These are phyloP conservation scores for Drosophila ironensis DNA, from an alignment of 1,140 invertebrate genomes.

Conservation along the genomic window DNA sequence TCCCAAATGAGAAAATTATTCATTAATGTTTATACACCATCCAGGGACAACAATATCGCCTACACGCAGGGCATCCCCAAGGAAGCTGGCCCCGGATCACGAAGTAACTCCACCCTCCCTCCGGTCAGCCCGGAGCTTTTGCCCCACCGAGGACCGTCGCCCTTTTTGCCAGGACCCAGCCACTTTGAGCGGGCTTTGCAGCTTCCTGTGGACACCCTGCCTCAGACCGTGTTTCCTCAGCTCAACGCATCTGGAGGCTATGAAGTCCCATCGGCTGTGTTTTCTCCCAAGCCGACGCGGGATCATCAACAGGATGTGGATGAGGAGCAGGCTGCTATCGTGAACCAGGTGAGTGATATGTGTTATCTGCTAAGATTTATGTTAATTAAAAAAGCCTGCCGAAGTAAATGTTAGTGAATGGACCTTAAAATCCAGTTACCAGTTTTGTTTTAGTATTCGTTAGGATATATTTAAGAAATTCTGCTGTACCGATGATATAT, in stretches of 20 bases:
- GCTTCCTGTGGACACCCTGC: conserved; percentile 75
- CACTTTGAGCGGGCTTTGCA: conserved; percentile 74
- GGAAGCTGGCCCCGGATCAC: conserved; percentile 42
- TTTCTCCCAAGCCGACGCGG: conserved; percentile 74
- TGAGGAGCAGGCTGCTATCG: conserved; percentile 81
- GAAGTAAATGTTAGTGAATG: too few species aligned
- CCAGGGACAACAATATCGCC: conserved; percentile 79
- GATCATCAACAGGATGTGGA: conserved; percentile 81
- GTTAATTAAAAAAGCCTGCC: too few species aligned
- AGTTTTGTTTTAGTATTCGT: too few species aligned
- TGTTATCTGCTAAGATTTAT: too few species aligned
- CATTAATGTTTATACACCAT: not conserved
- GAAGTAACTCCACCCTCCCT: conserved; percentile 61
- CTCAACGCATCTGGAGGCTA: conserved; percentile 77
- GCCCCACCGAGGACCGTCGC: conserved; percentile 75
- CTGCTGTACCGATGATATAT: too few species aligned
- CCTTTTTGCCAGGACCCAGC: conserved; percentile 76
- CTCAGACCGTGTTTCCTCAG: conserved; percentile 82
- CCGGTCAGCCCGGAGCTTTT: conserved; percentile 54
- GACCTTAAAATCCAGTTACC: too few species aligned
- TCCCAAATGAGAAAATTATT: not conserved
- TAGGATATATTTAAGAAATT: too few species aligned
- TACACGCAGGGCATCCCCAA: conserved; percentile 71
- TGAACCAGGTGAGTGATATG: conserved; percentile 82
- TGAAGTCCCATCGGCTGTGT: conserved; percentile 52